These are phyloP conservation scores for Fulmarus glacialis DNA, from an alignment of 2,113 vertebrate genomes.

Conservation along the genomic window DNA sequence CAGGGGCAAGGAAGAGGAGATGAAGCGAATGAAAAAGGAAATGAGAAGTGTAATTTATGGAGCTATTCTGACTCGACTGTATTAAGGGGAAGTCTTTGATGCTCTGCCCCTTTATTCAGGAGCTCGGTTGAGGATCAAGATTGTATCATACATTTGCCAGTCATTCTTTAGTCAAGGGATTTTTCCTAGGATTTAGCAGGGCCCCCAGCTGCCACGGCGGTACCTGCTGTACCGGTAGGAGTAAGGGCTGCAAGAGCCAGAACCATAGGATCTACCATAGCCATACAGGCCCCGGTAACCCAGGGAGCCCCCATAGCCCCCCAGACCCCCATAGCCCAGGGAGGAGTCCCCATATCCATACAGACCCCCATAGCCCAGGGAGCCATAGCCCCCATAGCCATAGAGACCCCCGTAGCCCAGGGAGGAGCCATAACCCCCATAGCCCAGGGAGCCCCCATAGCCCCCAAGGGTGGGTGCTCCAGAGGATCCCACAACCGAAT, in stretches of 20 bases:
- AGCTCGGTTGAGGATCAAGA: background rate
- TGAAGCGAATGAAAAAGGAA: background rate
- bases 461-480: background rate
- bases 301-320: background rate
- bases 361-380: background rate
- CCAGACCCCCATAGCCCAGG: background rate
- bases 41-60: background rate
- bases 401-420: background rate
- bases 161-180: background rate
- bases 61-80: background rate
- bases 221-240: background rate
- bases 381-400: background rate
- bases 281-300: background rate
- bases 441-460: background rate
- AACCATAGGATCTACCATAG: background rate
- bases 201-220: background rate
- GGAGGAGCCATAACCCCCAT: background rate
- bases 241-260: background rate
- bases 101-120: background rate
- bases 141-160: fast-evolving
- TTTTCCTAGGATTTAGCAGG: background rate
- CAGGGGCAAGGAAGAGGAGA: background rate
- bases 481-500: background rate
- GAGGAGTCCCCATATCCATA: background rate
- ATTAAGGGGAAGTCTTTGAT: background rate